Evolutionary conservation across 2,888 invertebrate species (phyloP), one percentile per base, ranked within the genome.

Genomic region (Spodoptera exigua): DNA sequence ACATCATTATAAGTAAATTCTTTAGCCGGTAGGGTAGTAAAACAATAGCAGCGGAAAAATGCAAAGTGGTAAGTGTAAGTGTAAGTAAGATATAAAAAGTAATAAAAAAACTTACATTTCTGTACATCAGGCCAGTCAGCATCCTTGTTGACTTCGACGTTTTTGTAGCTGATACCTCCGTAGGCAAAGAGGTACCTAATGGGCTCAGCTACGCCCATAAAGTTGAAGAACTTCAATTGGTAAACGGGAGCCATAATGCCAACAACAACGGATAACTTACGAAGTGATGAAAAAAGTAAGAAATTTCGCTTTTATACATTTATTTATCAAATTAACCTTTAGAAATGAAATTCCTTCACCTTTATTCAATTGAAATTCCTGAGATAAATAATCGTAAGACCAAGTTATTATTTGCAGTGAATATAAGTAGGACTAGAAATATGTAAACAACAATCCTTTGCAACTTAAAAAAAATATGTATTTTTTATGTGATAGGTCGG

Each of bases 141-240:
- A 1, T 57, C 67, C 12, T 53, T 49, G 9, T 52, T 36, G 36
- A 70, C 51, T 11, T 77, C 54, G n/a, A 81, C 37, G 49, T 83
- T 83, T 39, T 84, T 82, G 56, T 81, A 84, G 57, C 77, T 74
- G 37, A 84, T 75, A 57, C 79, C 80, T 18, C 83, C 84, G 65
- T 83, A 84, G 46, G 83, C 80, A 5, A 85, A 62, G 41, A 85
- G 27, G 59, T 85, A 85, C 71, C 81, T 79, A 36, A 84, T 80
- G 59, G 85, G 81, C 40, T 85, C 85, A 16, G 75, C 81, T 14
- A 82, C 57, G 35, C 85, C 86, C 81, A 83, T 84, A 39, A 74
- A 70, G 70, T 82, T 71, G 62, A 84, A 85, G 49, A 79, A 86
- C 55, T 81, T 86, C 35, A 86, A 70, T 39, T 79, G 79, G 69